phyloP scores from a whole-genome alignment of 2,113 vertebrate species.

The Lonchura striata region DNA sequence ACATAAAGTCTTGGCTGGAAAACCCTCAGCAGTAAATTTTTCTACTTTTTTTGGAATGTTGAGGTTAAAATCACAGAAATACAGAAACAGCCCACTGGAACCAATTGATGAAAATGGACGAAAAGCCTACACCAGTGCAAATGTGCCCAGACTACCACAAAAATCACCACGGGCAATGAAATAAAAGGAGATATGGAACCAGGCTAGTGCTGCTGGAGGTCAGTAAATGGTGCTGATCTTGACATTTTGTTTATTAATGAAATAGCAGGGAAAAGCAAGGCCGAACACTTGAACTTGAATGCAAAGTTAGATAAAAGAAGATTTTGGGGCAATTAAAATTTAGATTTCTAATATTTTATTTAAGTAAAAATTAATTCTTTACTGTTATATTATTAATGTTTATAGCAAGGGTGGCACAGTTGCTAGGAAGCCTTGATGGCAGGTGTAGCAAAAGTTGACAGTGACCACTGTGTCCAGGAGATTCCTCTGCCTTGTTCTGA shows the following conservation, averaged over 20 bases:
- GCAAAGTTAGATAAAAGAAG: not conserved
- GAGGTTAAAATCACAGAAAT: not conserved
- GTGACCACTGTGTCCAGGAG: accelerated
- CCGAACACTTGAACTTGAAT: accelerated
- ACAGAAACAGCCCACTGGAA: not conserved
- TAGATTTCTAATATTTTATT: not conserved
- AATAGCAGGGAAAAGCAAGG: not conserved
- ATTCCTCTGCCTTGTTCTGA: not conserved
- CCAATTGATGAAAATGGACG: not conserved
- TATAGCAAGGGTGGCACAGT: not conserved
- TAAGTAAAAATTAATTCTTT: not conserved
- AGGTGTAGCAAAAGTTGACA: not conserved
- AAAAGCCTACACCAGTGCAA: not conserved
- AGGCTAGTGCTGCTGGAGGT: not conserved
- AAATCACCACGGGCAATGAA: not conserved
- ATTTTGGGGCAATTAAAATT: not conserved
- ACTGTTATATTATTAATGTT: not conserved
- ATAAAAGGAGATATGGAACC: not conserved
- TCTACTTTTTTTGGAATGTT: not conserved
- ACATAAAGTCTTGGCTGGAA: not conserved
- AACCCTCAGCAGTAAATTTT: not conserved
- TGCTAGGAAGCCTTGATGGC: too few relatives aligned
- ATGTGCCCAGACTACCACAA: not conserved
- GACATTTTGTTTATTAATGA: not conserved
- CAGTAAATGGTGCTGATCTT: not conserved